Base-by-base conservation (phyloP, 1,140 invertebrate species). In the Aporrectodea caliginosa region DNA sequence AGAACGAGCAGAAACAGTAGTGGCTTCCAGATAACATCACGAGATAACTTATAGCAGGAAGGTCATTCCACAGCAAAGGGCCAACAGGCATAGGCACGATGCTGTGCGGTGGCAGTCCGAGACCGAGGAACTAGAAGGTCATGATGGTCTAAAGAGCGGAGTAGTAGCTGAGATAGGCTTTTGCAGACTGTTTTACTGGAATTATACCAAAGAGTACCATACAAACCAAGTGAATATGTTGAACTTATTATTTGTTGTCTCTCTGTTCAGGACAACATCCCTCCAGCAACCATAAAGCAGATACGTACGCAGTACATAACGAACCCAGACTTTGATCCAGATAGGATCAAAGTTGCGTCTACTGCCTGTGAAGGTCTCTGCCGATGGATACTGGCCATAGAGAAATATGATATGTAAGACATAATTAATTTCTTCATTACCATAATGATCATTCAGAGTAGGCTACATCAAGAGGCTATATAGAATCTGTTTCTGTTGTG, bases 281-380 rank as follows among this genome's bases (percentile, higher is more conserved):
- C 84, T 35, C 75, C 78, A 29, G 79, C 85, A 27, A 84, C 83
- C 43, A 89, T 89, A 82, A 89, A 88, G 78, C 82, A 80, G 16
- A 88, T 89, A 43, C 81, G 88, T 32, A 76, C 83, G 0, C 88
- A 88, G 78, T 89, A 87, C 77, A 85, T 88, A n/a, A 81, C 84
- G 2, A 88, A 89, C 82, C 85, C 87, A 0, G 88, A 89, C 69
- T 89, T 89, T 86, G 87, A 88, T 75, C 88, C 88, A 1, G 88
- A 89, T 12, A 88, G 88, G 81, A 84, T 89, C 43, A 84, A 86
- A 79, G 81, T 84, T 33, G 88, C 87, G 27, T 89, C 88, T 27
- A 86, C 84, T 75, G 88, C 88, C 33, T 88, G 87, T 83, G 88
- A 89, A 78, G 88, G 88, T 80, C 82, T 89, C 72, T 88, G 87